phyloP scores from a whole-genome alignment of 2,797 vertebrate genomes.

The Cossypha heuglini region DNA sequence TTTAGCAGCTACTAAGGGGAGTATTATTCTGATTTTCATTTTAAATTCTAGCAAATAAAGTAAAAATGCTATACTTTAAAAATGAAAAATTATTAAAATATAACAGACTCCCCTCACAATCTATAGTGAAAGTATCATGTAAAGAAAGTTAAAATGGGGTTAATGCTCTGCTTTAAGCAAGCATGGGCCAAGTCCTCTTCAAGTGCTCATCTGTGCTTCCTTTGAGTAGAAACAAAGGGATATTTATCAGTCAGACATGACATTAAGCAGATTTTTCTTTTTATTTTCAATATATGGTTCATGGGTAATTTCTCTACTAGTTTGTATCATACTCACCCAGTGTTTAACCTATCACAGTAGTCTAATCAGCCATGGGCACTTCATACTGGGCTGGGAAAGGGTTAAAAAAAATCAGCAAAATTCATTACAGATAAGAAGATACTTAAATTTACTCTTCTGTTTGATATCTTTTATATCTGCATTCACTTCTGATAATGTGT shows the following conservation, averaged over 20 bases:
- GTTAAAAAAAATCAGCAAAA: neutral
- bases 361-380: neutral
- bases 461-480: neutral
- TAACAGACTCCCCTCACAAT: accelerated
- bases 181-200: neutral
- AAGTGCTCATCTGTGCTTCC: neutral
- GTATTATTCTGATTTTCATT: neutral
- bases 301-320: neutral
- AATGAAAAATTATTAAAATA: neutral
- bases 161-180: neutral
- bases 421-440: neutral
- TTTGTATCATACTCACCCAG: neutral
- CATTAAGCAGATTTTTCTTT: neutral
- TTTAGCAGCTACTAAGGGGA: neutral
- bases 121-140: too few species aligned
- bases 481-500: neutral
- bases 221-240: neutral
- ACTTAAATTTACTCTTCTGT: neutral
- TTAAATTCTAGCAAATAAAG: neutral
- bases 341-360: neutral
- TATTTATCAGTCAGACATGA: neutral
- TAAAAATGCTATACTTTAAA: neutral
- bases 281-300: neutral
- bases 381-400: neutral
- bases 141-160: neutral